Evolutionary conservation across 2,113 vertebrate genomes (phyloP).

Genomic region (Buteo buteo): DNA sequence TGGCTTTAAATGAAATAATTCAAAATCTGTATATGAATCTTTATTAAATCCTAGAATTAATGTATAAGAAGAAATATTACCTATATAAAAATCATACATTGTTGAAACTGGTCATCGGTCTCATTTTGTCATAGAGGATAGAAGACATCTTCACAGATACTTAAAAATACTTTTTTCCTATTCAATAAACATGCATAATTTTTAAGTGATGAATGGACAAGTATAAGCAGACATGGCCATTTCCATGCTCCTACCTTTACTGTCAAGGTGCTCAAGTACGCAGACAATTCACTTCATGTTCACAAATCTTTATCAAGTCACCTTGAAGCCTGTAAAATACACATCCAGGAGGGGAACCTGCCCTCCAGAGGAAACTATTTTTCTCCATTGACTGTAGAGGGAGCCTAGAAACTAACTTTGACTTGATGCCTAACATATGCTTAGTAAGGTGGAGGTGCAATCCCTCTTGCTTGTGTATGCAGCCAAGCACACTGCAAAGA

Average conservation of each 20-base stretch:
- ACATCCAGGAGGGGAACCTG: not conserved
- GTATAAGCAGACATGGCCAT: not conserved
- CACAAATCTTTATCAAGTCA: not conserved
- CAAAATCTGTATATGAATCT: not conserved
- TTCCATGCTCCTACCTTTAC: not conserved
- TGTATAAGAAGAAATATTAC: not conserved
- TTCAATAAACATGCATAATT: not conserved
- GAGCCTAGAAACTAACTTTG: conserved; percentile 47
- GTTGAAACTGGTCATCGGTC: not conserved
- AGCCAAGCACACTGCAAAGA: not conserved
- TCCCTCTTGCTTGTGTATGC: not conserved
- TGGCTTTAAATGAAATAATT: not conserved
- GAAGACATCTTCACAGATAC: not conserved
- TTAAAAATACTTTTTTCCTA: not conserved
- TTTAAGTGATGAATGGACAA: not conserved
- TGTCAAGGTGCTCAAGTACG: not conserved
- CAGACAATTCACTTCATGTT: not conserved
- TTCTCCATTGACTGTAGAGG: conserved; percentile 43
- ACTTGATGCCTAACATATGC: not conserved
- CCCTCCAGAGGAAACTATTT: not conserved
- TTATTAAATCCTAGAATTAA: not conserved
- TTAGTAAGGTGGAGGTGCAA: not conserved
- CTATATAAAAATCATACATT: not conserved
- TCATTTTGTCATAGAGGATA: not conserved
- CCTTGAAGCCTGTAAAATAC: not conserved